Evolutionary conservation across 2,888 invertebrate genomes (phyloP), one percentile per base, ranked within the genome.

Genomic region (Dendrolimus houi): DNA sequence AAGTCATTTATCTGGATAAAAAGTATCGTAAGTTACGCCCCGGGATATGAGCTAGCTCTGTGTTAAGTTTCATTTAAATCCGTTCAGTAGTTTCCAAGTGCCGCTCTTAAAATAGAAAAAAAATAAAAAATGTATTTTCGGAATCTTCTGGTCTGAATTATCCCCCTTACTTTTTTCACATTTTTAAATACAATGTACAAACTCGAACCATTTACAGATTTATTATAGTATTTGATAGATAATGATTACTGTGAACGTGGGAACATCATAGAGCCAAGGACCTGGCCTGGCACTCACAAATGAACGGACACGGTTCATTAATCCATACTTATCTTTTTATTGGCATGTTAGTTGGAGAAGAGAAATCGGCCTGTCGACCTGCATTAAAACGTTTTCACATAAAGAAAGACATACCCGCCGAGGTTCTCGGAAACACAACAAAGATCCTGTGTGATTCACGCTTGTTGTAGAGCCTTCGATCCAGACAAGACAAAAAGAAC

Each of bases 371-470:
- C 79, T 84, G 72, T 76, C 81, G 87, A 84, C 85, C 84, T 78
- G 84, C 77, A 81, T 85, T 83, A 74, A 81, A 83, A 82, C 76
- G 79, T 81, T 83, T 88, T 85, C 81, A 83, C 86, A 87, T 87
- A 85, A 85, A 84, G 83, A 85, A 85, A 84, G 83, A 81, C 71
- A 74, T 74, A 75, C 71, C 79, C 77, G 79, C 71, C 72, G 78
- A 74, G 79, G 75, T 90, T 90, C 89, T 83, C 76, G 77, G 89
- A 90, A 90, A 78, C 78, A 80, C 76, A 87, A 90, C 89, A 89
- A 90, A 89, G 90, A 87, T 90, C 87, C 86, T 83, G 81, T 78
- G 74, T 88, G 89, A 88, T 75, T 88, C 89, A 88, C 75, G 68
- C 67, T 64, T 66, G 70, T 66, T 64, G 69, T 70, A 75, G 68